Evolutionary conservation across 2,888 invertebrate genomes (phyloP).

Genomic region (Stenotaenia linearis): DNA sequence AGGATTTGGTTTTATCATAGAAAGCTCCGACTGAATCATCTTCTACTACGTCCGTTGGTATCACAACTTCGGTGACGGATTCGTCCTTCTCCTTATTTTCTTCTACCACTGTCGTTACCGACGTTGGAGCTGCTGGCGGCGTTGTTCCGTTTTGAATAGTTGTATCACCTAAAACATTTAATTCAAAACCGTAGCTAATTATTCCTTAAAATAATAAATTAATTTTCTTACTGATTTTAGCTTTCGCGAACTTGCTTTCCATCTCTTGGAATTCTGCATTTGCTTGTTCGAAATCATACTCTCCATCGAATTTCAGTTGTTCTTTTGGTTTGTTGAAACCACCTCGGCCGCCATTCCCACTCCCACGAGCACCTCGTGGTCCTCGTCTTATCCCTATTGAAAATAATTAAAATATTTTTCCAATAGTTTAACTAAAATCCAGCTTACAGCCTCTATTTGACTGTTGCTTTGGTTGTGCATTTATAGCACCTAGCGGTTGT

Average conservation of each 20-base stretch:
- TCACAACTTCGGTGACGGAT: conserved; percentile 82
- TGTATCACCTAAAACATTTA: conserved; percentile 46
- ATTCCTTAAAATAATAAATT: no score
- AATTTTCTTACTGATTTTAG: conserved; percentile 64
- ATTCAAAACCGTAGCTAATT: conserved; percentile 8
- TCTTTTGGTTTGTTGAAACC: conserved; percentile 41
- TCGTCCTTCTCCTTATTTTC: conserved; percentile 75
- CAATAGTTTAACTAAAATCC: background rate
- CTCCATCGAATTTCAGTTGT: conserved; percentile 84
- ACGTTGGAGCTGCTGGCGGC: conserved; percentile 29
- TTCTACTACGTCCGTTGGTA: conserved; percentile 62
- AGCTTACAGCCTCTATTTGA: background rate
- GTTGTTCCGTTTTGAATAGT: conserved; percentile 47
- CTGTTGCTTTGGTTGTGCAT: background rate
- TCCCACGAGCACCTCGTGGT: background rate
- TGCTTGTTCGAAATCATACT: conserved; percentile 98
- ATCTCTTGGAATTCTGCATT: conserved; percentile 95
- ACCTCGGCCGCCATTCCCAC: background rate
- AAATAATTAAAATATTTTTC: background rate
- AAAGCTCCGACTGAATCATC: conserved; percentile 61
- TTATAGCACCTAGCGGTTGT: background rate
- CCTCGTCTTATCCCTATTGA: conserved; percentile 26
- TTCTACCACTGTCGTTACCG: conserved; percentile 42
- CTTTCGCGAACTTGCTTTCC: conserved; percentile 71
- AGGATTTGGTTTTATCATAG: conserved; percentile 95